Evolutionary conservation across 2,797 vertebrate genomes (phyloP).

Genomic region (Hippopotamyrus pictus): DNA sequence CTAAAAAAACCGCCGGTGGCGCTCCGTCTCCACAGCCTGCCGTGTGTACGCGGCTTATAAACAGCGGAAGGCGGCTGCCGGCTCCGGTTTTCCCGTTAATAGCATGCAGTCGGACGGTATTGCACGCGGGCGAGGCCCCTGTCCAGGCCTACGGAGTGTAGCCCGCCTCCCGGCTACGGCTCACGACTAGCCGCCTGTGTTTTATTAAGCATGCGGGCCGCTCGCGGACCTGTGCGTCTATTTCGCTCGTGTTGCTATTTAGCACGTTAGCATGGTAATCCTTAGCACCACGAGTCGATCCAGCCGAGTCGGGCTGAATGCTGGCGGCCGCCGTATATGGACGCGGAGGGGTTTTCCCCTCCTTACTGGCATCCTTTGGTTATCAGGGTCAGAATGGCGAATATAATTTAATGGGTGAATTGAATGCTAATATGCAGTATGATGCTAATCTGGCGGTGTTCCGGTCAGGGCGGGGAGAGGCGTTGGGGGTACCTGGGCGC

Average conservation of each 20-base stretch:
- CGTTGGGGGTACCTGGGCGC: background rate
- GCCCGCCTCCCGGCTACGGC: background rate
- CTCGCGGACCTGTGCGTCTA: background rate
- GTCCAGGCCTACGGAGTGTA: background rate
- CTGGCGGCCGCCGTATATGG: background rate
- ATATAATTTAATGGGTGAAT: background rate
- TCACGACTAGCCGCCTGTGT: background rate
- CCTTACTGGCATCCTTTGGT: background rate
- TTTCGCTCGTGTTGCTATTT: background rate
- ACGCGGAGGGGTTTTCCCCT: background rate
- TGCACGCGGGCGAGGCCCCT: background rate
- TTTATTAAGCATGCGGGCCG: background rate
- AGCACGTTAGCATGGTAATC: background rate
- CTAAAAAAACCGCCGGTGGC: constrained; percentile 9
- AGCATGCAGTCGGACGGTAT: background rate
- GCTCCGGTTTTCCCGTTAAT: background rate
- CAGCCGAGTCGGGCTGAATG: background rate
- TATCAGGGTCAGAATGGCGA: background rate
- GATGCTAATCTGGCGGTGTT: background rate
- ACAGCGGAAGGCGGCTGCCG: background rate
- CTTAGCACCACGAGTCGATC: background rate
- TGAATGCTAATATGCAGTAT: background rate
- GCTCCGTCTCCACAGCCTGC: constrained; percentile 17
- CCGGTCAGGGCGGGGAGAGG: background rate
- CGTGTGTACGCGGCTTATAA: background rate